phyloP scores from a whole-genome alignment of 2,888 invertebrate genomes.

The Epirrita christyi region DNA sequence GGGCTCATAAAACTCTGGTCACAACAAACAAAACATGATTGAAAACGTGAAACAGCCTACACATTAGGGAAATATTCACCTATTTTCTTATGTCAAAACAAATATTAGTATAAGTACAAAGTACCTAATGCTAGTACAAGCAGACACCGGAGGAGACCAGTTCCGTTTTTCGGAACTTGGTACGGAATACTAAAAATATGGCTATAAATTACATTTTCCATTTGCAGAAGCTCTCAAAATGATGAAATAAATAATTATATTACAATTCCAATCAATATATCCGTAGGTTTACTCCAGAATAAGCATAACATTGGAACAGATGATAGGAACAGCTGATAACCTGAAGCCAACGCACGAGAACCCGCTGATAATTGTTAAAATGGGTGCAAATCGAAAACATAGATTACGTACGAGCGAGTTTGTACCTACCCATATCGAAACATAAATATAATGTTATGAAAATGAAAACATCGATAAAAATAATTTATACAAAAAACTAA shows the following conservation, averaged over 20 bases:
- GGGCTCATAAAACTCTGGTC: too few relatives aligned
- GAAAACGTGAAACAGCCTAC: too few relatives aligned
- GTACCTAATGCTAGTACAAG: too few relatives aligned
- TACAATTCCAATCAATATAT: conserved; percentile 3
- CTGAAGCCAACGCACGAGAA: conserved; percentile 52
- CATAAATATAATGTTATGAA: not conserved
- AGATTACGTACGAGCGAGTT: conserved; percentile 37
- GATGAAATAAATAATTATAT: conserved; percentile 16
- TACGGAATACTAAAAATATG: too few relatives aligned
- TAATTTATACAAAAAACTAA: not conserved
- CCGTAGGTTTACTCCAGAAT: conserved; percentile 6
- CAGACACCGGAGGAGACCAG: too few relatives aligned
- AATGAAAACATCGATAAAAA: conserved; percentile 6
- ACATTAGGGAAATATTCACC: too few relatives aligned
- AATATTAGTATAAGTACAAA: too few relatives aligned
- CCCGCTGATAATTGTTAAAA: conserved; percentile 39
- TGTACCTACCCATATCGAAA: not conserved
- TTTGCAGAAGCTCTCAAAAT: not conserved
- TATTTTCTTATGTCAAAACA: too few relatives aligned
- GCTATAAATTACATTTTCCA: not conserved
- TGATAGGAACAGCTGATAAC: conserved; percentile 48
- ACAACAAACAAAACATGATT: too few relatives aligned
- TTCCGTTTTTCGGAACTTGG: too few relatives aligned
- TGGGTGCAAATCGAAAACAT: conserved; percentile 41
- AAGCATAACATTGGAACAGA: conserved; percentile 39